These are phyloP conservation scores for Triplophysa rosa DNA, from an alignment of 2,113 vertebrate species.

Conservation along the genomic window DNA sequence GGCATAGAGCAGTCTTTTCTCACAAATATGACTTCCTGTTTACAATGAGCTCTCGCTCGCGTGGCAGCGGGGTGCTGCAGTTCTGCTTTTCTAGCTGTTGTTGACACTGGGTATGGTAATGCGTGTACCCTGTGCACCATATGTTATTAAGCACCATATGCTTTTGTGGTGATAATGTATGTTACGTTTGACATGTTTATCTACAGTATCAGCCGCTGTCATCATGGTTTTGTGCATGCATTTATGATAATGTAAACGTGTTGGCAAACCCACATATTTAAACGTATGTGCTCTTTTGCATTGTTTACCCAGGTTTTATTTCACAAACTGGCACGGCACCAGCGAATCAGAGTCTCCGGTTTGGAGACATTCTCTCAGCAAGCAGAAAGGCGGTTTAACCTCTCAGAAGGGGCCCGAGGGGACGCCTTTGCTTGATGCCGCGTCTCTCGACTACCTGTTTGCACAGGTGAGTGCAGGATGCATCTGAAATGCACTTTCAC, in stretches of 20 bases:
- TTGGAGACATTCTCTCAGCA: conserved; percentile 89
- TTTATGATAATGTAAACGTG: not conserved
- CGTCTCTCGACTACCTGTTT: conserved; percentile 91
- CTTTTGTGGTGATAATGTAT: not conserved
- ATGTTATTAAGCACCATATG: too few relatives aligned
- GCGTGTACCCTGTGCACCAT: not conserved
- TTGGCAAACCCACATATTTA: not conserved
- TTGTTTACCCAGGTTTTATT: conserved; percentile 84
- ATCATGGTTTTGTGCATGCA: not conserved
- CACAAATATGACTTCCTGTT: conserved; percentile 60
- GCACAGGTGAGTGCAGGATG: conserved; percentile 78
- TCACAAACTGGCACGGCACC: conserved; percentile 95
- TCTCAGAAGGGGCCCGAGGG: conserved; percentile 80
- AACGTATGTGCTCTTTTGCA: not conserved
- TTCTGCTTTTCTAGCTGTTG: conserved; percentile 8
- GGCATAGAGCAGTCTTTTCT: conserved; percentile 35
- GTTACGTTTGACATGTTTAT: not conserved
- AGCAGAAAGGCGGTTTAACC: conserved; percentile 75
- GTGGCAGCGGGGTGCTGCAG: conserved; percentile 21
- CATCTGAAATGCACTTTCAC: not conserved
- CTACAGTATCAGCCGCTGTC: not conserved
- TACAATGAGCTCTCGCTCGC: conserved; percentile 44
- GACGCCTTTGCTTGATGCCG: conserved; percentile 85
- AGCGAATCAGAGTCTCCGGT: conserved; percentile 87
- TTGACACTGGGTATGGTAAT: not conserved